Evolutionary conservation across 2,888 invertebrate genomes (phyloP), one percentile per base, ranked within the genome.

Genomic region (Notodonta dromedarius): DNA sequence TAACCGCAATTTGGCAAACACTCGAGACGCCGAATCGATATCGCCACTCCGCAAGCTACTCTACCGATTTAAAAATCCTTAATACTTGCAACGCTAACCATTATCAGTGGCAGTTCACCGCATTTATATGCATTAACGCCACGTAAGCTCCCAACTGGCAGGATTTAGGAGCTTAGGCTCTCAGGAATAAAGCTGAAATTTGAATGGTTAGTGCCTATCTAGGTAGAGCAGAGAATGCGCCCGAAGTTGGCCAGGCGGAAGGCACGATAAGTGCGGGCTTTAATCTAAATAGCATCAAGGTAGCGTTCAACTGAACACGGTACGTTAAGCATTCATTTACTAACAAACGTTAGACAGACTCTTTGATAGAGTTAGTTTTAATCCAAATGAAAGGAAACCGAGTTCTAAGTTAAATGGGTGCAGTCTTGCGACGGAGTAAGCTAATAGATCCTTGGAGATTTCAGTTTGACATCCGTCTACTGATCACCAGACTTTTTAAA

Each of bases 231-330:
- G 83, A 82, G 84, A 83, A 82, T 80, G 83, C 82, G 79, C 83
- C 77, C 74, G 74, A 77, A 86, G 84, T 85, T 84, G 78, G 80
- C 83, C 82, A 84, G 75, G 85, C 86, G 89, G 88, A 90, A 90
- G 80, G 83, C 74, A 76, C 74, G 91, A 91, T 91, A 93, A 91
- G 88, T 90, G 84, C 84, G 76, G 68, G 82, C 82, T 86, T 88
- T 90, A 90, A 92, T 91, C 90, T 89, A 90, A 91, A 91, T 88
- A 88, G 86, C 85, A 90, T 87, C 89, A 83, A 83, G 82, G 79
- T 83, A 77, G 74, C 70, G 78, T 70, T 65, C 64, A 67, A 73
- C 76, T 80, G 76, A 81, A 80, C 79, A 82, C 69, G 80, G 78
- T 66, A 73, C 70, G 71, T 71, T 78, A 76, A 79, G 79, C 77